A percentile compares a stretch with the other conserved stretches of the same genome.
Conservation (phyloP, 2,888 invertebrate species). For the Sicus ferrugineus region DNA sequence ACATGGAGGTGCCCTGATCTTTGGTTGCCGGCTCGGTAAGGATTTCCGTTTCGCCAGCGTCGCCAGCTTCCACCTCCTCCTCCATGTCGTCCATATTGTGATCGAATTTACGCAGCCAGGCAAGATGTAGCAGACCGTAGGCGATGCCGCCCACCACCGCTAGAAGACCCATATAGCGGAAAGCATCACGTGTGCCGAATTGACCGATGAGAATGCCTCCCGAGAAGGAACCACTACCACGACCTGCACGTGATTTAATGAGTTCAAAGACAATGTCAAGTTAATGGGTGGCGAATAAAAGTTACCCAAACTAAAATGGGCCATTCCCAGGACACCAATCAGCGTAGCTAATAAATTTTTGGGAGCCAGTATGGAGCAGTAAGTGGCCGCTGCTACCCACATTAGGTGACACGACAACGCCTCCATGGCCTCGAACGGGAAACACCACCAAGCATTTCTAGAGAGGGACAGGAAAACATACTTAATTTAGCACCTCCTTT, state of each 20-base stretch:
- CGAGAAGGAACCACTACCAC: slow-evolving; percentile 82
- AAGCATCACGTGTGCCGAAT: slow-evolving; percentile 79
- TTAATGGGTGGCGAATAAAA: no score
- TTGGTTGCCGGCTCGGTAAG: slow-evolving; percentile 73
- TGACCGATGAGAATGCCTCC: slow-evolving; percentile 81
- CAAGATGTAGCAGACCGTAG: slow-evolving; percentile 76
- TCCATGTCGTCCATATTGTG: slow-evolving; percentile 63
- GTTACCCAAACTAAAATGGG: slow-evolving; percentile 80
- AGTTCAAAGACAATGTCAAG: not conserved
- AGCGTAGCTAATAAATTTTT: slow-evolving; percentile 83
- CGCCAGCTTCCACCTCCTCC: slow-evolving; percentile 58
- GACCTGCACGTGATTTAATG: slow-evolving; percentile 64
- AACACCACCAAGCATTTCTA: slow-evolving; percentile 88
- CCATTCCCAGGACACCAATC: slow-evolving; percentile 86
- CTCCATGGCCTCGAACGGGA: slow-evolving; percentile 87
- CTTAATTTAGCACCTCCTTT: not conserved
- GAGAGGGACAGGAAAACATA: not conserved
- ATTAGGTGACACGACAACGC: slow-evolving; percentile 85
- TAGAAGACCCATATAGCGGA: slow-evolving; percentile 79
- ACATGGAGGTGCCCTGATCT: slow-evolving; percentile 76
- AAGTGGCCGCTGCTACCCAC: slow-evolving; percentile 91
- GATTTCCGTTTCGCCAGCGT: slow-evolving; percentile 72
- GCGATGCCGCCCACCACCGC: slow-evolving; percentile 76
- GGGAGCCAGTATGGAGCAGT: slow-evolving; percentile 84
- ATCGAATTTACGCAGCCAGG: slow-evolving; percentile 75